These are phyloP conservation scores for Creontiades dilutus DNA, from an alignment of 2,888 invertebrate species.

Conservation along the genomic window DNA sequence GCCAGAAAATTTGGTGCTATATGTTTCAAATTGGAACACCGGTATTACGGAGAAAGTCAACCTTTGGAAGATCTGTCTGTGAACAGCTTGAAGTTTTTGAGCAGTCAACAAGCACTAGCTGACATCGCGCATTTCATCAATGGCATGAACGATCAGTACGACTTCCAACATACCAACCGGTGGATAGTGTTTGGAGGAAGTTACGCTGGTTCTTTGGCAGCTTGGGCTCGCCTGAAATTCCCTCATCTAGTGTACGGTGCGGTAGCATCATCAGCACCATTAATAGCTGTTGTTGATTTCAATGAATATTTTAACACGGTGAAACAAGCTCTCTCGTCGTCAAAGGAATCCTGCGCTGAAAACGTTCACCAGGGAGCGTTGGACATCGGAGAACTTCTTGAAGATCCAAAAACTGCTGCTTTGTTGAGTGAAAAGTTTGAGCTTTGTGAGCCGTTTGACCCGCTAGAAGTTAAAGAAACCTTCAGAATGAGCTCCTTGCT, in stretches of 20 bases:
- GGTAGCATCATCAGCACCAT: slow-evolving; percentile 93
- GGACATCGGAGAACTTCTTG: slow-evolving; percentile 84
- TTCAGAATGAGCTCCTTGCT: slow-evolving; percentile 89
- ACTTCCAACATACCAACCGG: slow-evolving; percentile 82
- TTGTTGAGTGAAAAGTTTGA: slow-evolving; percentile 86
- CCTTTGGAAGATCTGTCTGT: slow-evolving; percentile 89
- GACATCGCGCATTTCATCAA: slow-evolving; percentile 92
- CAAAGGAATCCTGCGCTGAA: slow-evolving; percentile 84
- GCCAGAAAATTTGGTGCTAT: slow-evolving; percentile 89
- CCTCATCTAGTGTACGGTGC: slow-evolving; percentile 92
- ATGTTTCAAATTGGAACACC: slow-evolving; percentile 93
- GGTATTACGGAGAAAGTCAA: slow-evolving; percentile 95
- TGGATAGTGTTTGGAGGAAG: slow-evolving; percentile 98
- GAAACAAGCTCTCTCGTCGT: slow-evolving; percentile 84
- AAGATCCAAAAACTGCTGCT: slow-evolving; percentile 82
- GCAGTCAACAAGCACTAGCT: slow-evolving; percentile 89
- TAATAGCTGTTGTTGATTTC: slow-evolving; percentile 91
- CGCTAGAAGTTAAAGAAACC: slow-evolving; percentile 83
- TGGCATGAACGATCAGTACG: slow-evolving; percentile 84
- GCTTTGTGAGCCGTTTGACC: slow-evolving; percentile 86
- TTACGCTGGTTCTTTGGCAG: slow-evolving; percentile 94
- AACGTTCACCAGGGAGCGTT: slow-evolving; percentile 84
- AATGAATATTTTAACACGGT: slow-evolving; percentile 92
- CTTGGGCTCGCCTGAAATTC: slow-evolving; percentile 93
- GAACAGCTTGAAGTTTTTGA: slow-evolving; percentile 89